Conservation (phyloP, 2,888 invertebrate species). For the Agrotis segetum region DNA sequence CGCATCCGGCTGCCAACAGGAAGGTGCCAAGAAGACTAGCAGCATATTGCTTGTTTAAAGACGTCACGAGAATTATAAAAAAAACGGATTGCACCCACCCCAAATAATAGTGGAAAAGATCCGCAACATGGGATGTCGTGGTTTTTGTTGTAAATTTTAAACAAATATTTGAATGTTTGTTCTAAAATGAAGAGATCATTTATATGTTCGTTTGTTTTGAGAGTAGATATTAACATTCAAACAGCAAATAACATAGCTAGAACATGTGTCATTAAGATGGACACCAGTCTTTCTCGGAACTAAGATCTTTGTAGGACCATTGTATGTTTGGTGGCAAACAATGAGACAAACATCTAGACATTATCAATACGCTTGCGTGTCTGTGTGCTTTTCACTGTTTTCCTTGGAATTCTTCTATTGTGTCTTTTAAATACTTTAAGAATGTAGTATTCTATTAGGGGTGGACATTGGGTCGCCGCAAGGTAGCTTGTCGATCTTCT, state of each 20-base stretch:
- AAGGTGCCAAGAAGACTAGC: no score
- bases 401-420: background rate
- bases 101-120: no score
- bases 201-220: slow-evolving; percentile 36
- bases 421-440: background rate
- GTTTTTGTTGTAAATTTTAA: no score
- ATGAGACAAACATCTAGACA: slow-evolving; percentile 3
- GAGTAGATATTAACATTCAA: slow-evolving; percentile 18
- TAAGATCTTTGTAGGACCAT: slow-evolving; percentile 7
- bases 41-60: no score
- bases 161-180: background rate
- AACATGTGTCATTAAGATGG: slow-evolving; percentile 42
- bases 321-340: slow-evolving; percentile 39
- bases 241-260: slow-evolving; percentile 24
- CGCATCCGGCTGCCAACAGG: no score
- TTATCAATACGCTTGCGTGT: slow-evolving; percentile 10
- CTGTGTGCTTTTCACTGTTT: slow-evolving; percentile 4
- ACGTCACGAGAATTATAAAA: no score
- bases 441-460: no score
- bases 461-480: no score
- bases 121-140: no score
- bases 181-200: background rate
- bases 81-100: no score
- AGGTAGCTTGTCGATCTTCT: no score
- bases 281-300: slow-evolving; percentile 22